A percentile compares a stretch with the other conserved stretches of the same genome.
Conservation (phyloP, 2,797 vertebrate genomes). For the Echeneis naucrates region DNA sequence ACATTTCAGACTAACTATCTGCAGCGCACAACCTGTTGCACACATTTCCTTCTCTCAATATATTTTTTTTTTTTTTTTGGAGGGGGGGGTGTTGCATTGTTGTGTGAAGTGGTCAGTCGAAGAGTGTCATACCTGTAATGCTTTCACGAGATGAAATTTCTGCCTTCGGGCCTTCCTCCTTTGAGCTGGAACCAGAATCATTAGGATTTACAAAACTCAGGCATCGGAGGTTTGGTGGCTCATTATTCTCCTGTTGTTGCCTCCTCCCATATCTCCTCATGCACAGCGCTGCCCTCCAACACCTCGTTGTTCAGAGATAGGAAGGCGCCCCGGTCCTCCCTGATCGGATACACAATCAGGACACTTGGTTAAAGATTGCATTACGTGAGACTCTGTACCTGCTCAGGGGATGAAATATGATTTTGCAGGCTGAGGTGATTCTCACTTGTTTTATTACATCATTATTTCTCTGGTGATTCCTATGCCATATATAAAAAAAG, state of each 20-base stretch:
- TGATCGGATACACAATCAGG: conserved; percentile 66
- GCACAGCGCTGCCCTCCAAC: conserved; percentile 64
- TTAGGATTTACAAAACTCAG: conserved; percentile 76
- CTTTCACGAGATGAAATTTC: conserved; percentile 73
- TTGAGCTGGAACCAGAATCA: conserved; percentile 74
- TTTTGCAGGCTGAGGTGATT: conserved; percentile 39
- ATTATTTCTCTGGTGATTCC: conserved; percentile 53
- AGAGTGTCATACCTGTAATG: conserved; percentile 65
- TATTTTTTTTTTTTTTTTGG: conserved; percentile 23
- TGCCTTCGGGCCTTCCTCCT: conserved; percentile 65
- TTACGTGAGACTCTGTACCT: conserved; percentile 34
- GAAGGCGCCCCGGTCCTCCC: conserved; percentile 36
- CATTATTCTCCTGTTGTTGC: conserved; percentile 71
- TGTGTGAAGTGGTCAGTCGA: conserved; percentile 32
- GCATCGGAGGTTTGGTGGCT: conserved; percentile 59
- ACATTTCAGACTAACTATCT: conserved; percentile 36
- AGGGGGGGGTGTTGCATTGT: conserved; percentile 30
- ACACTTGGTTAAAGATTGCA: conserved; percentile 53
- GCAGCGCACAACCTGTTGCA: conserved; percentile 13
- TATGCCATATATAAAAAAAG: conserved; percentile 42
- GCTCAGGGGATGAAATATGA: conserved; percentile 58
- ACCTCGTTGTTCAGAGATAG: conserved; percentile 70
- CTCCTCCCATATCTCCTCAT: conserved; percentile 59
- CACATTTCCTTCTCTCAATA: conserved; percentile 15
- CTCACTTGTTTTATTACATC: conserved; percentile 58